Percentiles rank a stretch among this genome's conserved stretches.
phyloP scores from a whole-genome alignment of 2,888 invertebrate genomes.

The Apodemia hepburni region DNA sequence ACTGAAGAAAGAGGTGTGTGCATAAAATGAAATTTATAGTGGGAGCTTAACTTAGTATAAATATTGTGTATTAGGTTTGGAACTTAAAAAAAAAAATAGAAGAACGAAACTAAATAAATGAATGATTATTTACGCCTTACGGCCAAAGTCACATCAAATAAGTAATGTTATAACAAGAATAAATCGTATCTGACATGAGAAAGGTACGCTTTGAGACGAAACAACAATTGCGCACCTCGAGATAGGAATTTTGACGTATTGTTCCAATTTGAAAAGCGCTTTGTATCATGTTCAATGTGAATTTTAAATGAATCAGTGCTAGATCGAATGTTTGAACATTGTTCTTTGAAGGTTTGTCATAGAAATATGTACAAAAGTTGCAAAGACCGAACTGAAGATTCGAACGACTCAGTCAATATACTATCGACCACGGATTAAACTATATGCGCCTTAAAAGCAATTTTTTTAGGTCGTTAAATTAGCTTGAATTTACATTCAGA shows the following conservation, averaged over 20 bases:
- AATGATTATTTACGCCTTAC: not conserved
- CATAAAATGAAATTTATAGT: too few relatives aligned
- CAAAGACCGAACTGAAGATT: not conserved
- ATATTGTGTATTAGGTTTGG: too few relatives aligned
- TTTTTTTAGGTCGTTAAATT: too few relatives aligned
- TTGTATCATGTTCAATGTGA: conserved; percentile 1
- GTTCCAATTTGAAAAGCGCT: conserved; percentile 7
- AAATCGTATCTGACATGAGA: conserved; percentile 9
- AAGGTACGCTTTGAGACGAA: conserved; percentile 10
- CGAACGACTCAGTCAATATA: not conserved
- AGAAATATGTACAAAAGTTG: not conserved
- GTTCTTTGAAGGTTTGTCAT: not conserved
- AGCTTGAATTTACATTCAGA: too few relatives aligned
- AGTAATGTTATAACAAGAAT: not conserved
- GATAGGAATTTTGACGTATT: conserved; percentile 13
- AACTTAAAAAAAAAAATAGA: not conserved
- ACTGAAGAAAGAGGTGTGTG: too few relatives aligned
- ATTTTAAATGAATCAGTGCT: conserved; percentile 5
- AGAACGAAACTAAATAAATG: not conserved
- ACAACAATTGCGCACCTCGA: conserved; percentile 2
- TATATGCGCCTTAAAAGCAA: too few relatives aligned
- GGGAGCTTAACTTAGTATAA: too few relatives aligned
- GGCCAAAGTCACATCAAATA: not conserved
- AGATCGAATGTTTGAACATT: conserved; percentile 5
- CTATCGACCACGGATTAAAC: too few relatives aligned